phyloP scores from a whole-genome alignment of 2,797 vertebrate genomes.

The Saxicola maurus region DNA sequence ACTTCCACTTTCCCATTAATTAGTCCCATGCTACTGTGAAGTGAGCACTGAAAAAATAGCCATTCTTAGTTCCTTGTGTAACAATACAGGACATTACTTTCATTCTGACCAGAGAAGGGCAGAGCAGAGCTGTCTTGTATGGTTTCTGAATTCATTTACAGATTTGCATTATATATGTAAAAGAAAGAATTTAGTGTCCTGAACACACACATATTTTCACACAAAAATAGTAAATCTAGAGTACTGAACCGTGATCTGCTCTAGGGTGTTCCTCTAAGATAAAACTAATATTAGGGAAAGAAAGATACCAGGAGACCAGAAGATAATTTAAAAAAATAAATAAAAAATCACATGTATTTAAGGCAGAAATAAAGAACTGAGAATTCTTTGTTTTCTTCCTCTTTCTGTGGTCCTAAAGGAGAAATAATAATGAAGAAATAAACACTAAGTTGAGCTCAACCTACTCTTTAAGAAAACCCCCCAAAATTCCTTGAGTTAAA shows the following conservation, averaged over 20 bases:
- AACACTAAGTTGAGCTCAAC: background rate
- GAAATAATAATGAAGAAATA: conserved; percentile 8
- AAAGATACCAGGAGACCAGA: background rate
- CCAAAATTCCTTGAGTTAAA: conserved; percentile 13
- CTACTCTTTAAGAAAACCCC: background rate
- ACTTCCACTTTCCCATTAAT: conserved; percentile 1
- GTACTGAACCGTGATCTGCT: background rate
- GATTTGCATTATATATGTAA: background rate
- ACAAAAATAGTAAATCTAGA: background rate
- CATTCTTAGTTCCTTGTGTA: background rate
- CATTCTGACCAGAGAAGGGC: background rate
- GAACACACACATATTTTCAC: background rate
- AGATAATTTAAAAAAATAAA: background rate
- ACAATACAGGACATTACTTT: background rate
- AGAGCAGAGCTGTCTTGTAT: background rate
- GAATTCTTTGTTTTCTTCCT: background rate
- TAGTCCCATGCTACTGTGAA: background rate
- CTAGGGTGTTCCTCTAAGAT: background rate
- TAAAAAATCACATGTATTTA: background rate
- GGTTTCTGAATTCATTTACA: background rate
- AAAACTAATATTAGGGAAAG: background rate
- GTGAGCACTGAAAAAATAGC: background rate
- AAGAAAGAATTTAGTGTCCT: background rate
- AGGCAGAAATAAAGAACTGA: background rate
- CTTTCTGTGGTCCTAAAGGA: conserved; percentile 1